Conservation (phyloP, 2,113 vertebrate species). For the Cacatua alba region DNA sequence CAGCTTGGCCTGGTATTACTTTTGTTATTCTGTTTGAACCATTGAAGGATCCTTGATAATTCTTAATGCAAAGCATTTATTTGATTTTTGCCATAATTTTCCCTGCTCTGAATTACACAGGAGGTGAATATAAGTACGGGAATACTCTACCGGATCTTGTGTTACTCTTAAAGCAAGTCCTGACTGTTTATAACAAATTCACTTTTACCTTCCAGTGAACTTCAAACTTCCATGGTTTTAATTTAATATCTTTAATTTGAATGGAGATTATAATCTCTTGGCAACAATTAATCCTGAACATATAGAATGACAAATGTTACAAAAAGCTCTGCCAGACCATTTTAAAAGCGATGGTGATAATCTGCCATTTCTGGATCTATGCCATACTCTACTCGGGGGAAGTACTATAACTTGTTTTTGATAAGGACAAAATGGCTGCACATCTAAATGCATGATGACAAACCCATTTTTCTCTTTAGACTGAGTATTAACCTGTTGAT, state of each 20-base stretch:
- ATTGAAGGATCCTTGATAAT: background rate
- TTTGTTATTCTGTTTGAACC: background rate
- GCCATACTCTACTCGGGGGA: background rate
- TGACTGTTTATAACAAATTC: background rate
- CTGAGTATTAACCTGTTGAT: background rate
- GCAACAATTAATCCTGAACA: conserved; percentile 13
- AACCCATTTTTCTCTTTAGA: background rate
- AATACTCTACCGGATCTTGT: background rate
- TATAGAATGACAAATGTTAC: background rate
- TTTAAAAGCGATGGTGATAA: background rate
- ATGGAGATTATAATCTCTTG: conserved; percentile 22
- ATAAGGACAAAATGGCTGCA: background rate
- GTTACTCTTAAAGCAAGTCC: background rate
- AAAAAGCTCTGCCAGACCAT: background rate
- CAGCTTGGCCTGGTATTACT: background rate
- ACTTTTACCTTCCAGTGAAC: background rate
- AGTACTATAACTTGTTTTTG: background rate
- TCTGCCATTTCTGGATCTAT: background rate
- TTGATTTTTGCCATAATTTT: background rate
- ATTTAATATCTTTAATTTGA: conserved; percentile 16
- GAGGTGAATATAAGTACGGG: background rate
- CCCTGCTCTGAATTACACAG: background rate
- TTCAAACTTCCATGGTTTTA: background rate
- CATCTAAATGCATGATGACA: background rate
- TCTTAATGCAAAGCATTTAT: background rate